A percentile compares a stretch with the other conserved stretches of the same genome.
Evolutionary conservation across 2,888 invertebrate species (phyloP).

Genomic region (Synergus umbraculus): DNA sequence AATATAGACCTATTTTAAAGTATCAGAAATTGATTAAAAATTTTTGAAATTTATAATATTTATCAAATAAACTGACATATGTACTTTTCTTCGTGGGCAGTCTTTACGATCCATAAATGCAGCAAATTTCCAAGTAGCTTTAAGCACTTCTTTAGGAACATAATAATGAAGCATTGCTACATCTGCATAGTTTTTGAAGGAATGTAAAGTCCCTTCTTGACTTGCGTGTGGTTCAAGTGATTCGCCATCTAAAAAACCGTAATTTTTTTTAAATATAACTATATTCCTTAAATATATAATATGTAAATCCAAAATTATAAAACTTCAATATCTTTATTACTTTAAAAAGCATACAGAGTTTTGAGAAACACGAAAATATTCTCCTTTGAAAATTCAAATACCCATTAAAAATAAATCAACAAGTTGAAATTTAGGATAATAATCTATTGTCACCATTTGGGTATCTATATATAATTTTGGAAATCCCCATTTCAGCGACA

Average conservation of each 20-base stretch:
- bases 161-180: conserved; percentile 78
- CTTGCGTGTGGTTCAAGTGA: conserved; percentile 75
- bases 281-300: too few species aligned
- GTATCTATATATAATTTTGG: too few species aligned
- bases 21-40: background rate
- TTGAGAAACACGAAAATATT: too few species aligned
- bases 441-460: too few species aligned
- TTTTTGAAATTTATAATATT: conserved; percentile 29
- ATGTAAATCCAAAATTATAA: too few species aligned
- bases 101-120: conserved; percentile 77
- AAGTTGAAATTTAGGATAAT: too few species aligned
- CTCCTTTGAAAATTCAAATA: too few species aligned
- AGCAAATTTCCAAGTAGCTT: conserved; percentile 79
- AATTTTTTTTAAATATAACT: background rate
- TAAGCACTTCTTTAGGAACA: conserved; percentile 77
- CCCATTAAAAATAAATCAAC: too few species aligned
- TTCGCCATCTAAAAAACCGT: background rate
- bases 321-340: too few species aligned
- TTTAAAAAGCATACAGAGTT: too few species aligned
- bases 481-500: too few species aligned
- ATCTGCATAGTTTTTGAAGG: conserved; percentile 78
- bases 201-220: conserved; percentile 77
- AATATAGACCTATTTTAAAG: background rate
- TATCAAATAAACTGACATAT: conserved; percentile 71
- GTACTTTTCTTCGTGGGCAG: conserved; percentile 76